A percentile compares a stretch with the other conserved stretches of the same genome.
These are phyloP conservation scores for Sminthopsis crassicaudata DNA, from an alignment of 2,113 vertebrate genomes.

Conservation along the genomic window DNA sequence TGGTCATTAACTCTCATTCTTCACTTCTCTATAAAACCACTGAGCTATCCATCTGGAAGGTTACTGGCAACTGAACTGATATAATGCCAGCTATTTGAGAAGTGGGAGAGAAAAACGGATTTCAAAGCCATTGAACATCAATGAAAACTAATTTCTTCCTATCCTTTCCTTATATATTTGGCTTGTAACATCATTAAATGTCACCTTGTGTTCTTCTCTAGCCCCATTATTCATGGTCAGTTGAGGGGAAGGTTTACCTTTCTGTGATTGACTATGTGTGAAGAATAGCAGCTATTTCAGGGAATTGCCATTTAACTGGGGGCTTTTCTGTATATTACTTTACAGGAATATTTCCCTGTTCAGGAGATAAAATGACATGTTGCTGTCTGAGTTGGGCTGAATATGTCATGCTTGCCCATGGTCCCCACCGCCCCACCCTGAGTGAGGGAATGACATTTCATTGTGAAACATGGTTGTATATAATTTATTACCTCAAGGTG, in stretches of 20 bases:
- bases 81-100: neutral
- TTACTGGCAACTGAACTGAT: neutral
- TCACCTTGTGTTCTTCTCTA: neutral
- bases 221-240: neutral
- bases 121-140: neutral
- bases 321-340: neutral
- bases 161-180: slow-evolving; percentile 22
- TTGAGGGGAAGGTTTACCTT: neutral
- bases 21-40: neutral
- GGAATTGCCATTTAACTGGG: accelerated
- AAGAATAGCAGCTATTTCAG: slow-evolving; percentile 10
- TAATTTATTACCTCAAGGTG: neutral
- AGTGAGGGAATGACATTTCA: neutral
- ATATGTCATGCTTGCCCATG: neutral
- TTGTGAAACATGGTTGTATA: accelerated
- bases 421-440: neutral
- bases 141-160: neutral
- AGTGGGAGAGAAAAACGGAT: neutral
- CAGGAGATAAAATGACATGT: neutral
- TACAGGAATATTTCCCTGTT: slow-evolving; percentile 7
- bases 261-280: slow-evolving; percentile 3
- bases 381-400: neutral
- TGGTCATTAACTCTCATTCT: neutral
- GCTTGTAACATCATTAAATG: neutral
- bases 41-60: neutral